Base-by-base conservation (phyloP, 1,140 invertebrate genomes). In the Calliopsis andreniformis region DNA sequence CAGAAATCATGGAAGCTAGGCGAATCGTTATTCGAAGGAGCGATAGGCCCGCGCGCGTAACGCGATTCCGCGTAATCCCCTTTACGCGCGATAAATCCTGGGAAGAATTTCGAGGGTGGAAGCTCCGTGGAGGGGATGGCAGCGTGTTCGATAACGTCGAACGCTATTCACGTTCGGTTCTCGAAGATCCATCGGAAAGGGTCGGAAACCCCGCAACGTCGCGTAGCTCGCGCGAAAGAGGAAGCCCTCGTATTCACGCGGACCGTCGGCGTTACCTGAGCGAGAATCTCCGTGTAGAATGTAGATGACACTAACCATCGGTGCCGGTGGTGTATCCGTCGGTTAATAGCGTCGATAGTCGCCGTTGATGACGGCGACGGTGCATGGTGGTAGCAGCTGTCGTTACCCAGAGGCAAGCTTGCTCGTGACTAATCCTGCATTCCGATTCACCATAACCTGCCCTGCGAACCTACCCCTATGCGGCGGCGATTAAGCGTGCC, bases 381-480 rank as follows among this genome's bases (percentile, higher is more conserved):
- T 78, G 80, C 76, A 83, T 75, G 78, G 76, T 75, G 76, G 81
- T 82, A 88, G 88, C 89, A 90, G 88, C 89, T 91, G 89, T 90
- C 88, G 89, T 89, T 90, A 88, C 88, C 88, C 89, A 89, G 86
- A 85, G 82, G 83, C 84, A 77, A 88, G 86, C 87, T 88, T 83
- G 86, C 84, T 86, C 89, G 86, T 91, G 89, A 91, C 89, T 91
- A 91, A 90, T 89, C 89, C 82, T 81, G 85, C 80, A 89, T 86
- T 86, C 89, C 87, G 87, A 89, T 90, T 89, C 82, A 84, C 85
- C 86, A 82, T 84, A 86, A 78, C 84, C 79, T 81, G 76, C 78
- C 80, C 79, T 79, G 64, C 76, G 79, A 80, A 83, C 75, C 82
- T 82, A 81, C 81, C 80, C 83, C 80, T 84, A 82, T 78, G 51